Conservation (phyloP, 2,113 vertebrate genomes). For the Mesembrinibis cayennensis region DNA sequence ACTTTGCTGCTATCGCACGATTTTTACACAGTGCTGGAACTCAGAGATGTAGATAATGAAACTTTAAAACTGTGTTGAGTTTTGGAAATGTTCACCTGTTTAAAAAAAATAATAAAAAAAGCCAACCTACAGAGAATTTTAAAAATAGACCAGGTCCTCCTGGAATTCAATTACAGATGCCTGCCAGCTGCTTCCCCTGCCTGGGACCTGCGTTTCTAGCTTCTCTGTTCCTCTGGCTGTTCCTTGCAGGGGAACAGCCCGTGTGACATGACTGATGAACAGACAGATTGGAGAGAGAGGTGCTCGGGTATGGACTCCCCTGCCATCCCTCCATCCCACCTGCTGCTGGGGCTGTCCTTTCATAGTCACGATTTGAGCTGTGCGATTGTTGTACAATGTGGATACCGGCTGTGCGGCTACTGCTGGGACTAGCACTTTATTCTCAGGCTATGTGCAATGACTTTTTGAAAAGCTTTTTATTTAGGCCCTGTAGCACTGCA, state of each 20-base stretch:
- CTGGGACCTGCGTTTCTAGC: background rate
- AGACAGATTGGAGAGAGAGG: background rate
- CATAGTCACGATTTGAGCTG: conserved; percentile 10
- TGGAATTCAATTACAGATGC: conserved; percentile 64
- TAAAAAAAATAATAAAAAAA: background rate
- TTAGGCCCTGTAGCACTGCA: conserved; percentile 47
- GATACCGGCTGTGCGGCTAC: conserved; percentile 39
- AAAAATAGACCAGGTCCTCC: conserved; percentile 57
- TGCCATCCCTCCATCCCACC: conserved; percentile 19
- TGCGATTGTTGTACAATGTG: conserved; percentile 31
- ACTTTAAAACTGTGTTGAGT: conserved; percentile 5
- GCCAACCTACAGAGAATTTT: conserved; percentile 37
- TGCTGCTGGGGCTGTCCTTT: conserved; percentile 45
- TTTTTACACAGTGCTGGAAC: background rate
- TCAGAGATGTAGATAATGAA: background rate
- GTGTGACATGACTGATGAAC: conserved; percentile 33
- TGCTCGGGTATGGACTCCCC: background rate
- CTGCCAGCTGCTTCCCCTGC: conserved; percentile 60
- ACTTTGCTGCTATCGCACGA: background rate
- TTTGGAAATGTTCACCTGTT: conserved; percentile 42
- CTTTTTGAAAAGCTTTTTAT: conserved; percentile 60
- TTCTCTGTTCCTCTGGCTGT: conserved; percentile 47
- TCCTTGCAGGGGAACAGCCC: background rate
- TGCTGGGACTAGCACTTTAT: conserved; percentile 57
- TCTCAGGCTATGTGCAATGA: conserved; percentile 48